Conservation (phyloP, 2,888 invertebrate genomes). For the Lottia scabra region DNA sequence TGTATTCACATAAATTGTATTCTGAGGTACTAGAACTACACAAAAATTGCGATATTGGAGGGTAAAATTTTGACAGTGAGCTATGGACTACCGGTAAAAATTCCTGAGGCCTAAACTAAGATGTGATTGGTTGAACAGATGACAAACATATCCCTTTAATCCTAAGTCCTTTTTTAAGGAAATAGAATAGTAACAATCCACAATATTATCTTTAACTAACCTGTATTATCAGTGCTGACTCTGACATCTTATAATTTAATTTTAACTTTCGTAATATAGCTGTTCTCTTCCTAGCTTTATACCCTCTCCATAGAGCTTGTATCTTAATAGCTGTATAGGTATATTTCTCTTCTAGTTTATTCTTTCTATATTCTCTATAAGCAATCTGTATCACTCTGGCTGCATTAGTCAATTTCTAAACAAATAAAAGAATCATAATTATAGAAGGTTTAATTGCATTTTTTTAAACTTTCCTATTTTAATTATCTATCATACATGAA, state of each 20-base stretch:
- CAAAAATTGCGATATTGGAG: too few relatives aligned
- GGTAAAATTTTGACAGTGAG: too few relatives aligned
- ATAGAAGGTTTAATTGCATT: background rate
- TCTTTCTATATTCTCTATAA: constrained; percentile 33
- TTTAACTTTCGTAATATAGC: constrained; percentile 22
- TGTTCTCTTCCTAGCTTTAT: constrained; percentile 25
- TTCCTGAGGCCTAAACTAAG: too few relatives aligned
- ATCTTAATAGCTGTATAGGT: constrained; percentile 28
- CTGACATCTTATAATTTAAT: constrained; percentile 18
- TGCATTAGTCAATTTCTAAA: constrained; percentile 44
- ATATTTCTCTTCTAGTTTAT: constrained; percentile 15
- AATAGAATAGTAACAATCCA: too few relatives aligned
- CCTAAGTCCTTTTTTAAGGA: too few relatives aligned
- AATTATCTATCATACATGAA: too few relatives aligned
- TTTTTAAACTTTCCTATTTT: too few relatives aligned
- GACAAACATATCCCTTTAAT: too few relatives aligned
- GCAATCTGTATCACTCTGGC: constrained; percentile 48
- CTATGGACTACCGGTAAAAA: too few relatives aligned
- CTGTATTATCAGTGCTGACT: constrained; percentile 37
- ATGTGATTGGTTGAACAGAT: too few relatives aligned
- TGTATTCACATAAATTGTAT: too few relatives aligned
- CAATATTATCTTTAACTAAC: constrained; percentile 12
- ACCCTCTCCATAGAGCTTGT: constrained; percentile 43
- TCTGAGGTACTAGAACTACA: too few relatives aligned
- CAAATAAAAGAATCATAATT: background rate